Evolutionary conservation across 2,888 invertebrate species (phyloP), one percentile per base, ranked within the genome.

Genomic region (Dioctria linearis): DNA sequence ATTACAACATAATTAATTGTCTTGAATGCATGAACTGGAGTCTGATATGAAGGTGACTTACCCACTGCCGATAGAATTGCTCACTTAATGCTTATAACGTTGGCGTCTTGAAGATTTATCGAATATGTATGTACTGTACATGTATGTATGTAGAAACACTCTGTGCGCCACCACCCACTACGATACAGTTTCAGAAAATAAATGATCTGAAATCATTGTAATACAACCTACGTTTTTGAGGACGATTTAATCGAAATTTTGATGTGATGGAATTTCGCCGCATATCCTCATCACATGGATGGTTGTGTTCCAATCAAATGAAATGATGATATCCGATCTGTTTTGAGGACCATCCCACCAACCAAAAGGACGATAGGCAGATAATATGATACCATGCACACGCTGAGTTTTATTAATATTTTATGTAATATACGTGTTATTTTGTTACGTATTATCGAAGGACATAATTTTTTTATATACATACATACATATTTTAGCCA

Each of bases 1-100:
- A 66, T 66, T 71, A 71, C 54, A 71, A 71, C 71, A 71, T 67
- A 71, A 71, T 71, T 71, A 71, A 71, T 54, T 54, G 57, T 71
- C 71, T 51, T 51, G 11, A 9, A 11, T 40, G 42, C 13, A 39
- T 13, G 25, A 13, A 6, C 51, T 11, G 39, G 8, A 37, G 37
- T 2, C 51, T 25, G 54, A 3, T 25, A n/a, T 49, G 40, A 37
- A 25, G 3, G 3, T 6, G n/a, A 71, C 8, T 5, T n/a, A 51
- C 11, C 54, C 49, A 40, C 66, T 6, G 5, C 13, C 43, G 25
- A n/a, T 40, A 9, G 39, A 51, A 71, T 71, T 71, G 39, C 51
- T 71, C 37, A 11, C 71, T 54, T 54, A 39, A 25, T 49, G 42
- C 25, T 13, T 11, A 40, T 9, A 39, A 42, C n/a, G 71, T 11